A percentile compares a stretch with the other conserved stretches of the same genome.
phyloP scores from a whole-genome alignment of 2,113 vertebrate species.

The Prionailurus viverrinus region DNA sequence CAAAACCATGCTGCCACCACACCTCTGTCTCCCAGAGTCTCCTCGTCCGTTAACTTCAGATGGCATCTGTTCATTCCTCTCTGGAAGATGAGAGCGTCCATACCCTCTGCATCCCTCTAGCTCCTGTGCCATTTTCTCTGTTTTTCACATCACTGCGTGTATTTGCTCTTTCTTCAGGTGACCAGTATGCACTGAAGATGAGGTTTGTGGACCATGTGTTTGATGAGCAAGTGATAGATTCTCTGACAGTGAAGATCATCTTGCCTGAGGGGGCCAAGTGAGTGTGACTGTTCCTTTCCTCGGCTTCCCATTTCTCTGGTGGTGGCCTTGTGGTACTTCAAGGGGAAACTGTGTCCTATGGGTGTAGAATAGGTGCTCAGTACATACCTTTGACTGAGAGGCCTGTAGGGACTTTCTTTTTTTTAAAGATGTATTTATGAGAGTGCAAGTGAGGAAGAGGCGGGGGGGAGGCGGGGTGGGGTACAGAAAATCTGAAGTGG shows the following conservation, averaged over 20 bases:
- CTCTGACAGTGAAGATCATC: slow-evolving; percentile 96
- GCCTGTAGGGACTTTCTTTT: background rate
- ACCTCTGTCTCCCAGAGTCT: background rate
- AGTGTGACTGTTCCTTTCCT: slow-evolving; percentile 77
- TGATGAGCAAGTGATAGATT: slow-evolving; percentile 98
- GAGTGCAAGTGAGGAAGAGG: too few relatives aligned
- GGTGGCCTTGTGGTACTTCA: background rate
- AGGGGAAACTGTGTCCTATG: background rate
- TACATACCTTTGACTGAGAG: background rate
- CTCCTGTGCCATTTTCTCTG: background rate
- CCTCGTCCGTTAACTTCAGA: background rate
- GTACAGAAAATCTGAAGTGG: too few relatives aligned
- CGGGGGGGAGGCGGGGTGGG: too few relatives aligned
- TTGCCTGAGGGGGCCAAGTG: slow-evolving; percentile 98
- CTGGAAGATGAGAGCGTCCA: background rate
- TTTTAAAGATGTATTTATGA: too few relatives aligned
- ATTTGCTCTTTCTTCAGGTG: slow-evolving; percentile 88
- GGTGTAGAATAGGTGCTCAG: background rate
- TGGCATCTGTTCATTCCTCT: background rate
- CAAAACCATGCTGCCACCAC: background rate
- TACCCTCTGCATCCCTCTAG: background rate
- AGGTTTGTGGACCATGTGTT: slow-evolving; percentile 98
- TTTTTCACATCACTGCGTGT: background rate
- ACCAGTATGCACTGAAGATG: slow-evolving; percentile 99
- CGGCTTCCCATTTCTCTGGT: background rate